These are phyloP conservation scores for Xanthia icteritia DNA, from an alignment of 2,888 invertebrate genomes.

Conservation along the genomic window DNA sequence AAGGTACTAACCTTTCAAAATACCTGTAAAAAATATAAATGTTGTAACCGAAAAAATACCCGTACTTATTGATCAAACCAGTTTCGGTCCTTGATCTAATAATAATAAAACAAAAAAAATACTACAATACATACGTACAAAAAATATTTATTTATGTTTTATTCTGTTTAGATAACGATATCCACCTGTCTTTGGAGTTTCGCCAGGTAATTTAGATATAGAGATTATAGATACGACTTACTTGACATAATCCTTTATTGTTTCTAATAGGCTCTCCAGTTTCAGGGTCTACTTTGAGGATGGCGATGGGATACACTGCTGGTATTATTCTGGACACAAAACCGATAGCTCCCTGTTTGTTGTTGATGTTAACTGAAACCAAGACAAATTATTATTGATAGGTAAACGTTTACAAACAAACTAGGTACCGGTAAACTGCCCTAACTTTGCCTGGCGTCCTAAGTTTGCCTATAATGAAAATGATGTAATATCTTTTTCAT, in stretches of 20 bases:
- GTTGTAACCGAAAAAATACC: too few relatives aligned
- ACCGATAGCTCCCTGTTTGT: conserved; percentile 98
- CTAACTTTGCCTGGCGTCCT: too few relatives aligned
- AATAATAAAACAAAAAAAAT: not conserved
- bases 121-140: not conserved
- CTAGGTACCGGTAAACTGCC: too few relatives aligned
- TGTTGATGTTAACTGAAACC: conserved; percentile 96
- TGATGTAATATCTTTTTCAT: too few relatives aligned
- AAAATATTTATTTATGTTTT: not conserved
- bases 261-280: conserved; percentile 98
- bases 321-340: conserved; percentile 98
- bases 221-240: conserved; percentile 62
- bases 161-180: not conserved
- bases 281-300: conserved; percentile 96
- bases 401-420: not conserved
- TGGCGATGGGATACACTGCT: conserved; percentile 97
- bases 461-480: too few relatives aligned
- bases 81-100: too few relatives aligned
- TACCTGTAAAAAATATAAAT: too few relatives aligned
- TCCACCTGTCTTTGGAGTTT: not conserved
- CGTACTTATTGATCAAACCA: too few relatives aligned
- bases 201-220: not conserved
- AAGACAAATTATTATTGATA: not conserved
- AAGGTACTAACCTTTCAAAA: too few relatives aligned
- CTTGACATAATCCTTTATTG: conserved; percentile 95